These are phyloP conservation scores for Herpailurus yagouaroundi DNA, from an alignment of 2,113 vertebrate genomes.

Conservation along the genomic window DNA sequence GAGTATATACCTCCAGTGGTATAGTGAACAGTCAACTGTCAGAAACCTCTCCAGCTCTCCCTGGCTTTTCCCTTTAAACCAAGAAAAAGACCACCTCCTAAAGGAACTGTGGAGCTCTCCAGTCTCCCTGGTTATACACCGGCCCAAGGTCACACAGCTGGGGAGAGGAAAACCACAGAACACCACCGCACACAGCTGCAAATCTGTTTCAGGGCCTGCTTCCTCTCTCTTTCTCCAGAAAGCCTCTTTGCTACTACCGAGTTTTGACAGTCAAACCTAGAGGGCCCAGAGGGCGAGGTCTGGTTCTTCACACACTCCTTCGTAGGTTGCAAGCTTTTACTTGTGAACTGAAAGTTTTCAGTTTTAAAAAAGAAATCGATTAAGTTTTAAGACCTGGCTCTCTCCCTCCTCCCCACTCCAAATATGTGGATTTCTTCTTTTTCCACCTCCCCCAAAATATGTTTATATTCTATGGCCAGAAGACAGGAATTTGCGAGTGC, in stretches of 20 bases:
- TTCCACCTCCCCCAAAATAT: neutral
- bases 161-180: neutral
- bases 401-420: neutral
- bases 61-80: neutral
- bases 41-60: neutral
- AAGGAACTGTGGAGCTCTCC: neutral
- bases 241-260: neutral
- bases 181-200: neutral
- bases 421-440: neutral
- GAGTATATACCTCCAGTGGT: fast-evolving
- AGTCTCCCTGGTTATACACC: neutral
- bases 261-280: conserved; percentile 39
- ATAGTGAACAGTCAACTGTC: neutral
- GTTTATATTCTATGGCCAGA: neutral
- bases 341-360: conserved; percentile 17
- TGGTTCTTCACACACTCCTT: conserved; percentile 43
- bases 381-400: neutral
- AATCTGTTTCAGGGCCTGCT: neutral
- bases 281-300: neutral
- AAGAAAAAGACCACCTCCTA: neutral
- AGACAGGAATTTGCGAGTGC: neutral
- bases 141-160: conserved; percentile 50
- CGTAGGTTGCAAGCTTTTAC: neutral
- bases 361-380: neutral
- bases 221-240: conserved; percentile 27